phyloP scores from a whole-genome alignment of 2,113 vertebrate genomes.

The Hoplias malabaricus region DNA sequence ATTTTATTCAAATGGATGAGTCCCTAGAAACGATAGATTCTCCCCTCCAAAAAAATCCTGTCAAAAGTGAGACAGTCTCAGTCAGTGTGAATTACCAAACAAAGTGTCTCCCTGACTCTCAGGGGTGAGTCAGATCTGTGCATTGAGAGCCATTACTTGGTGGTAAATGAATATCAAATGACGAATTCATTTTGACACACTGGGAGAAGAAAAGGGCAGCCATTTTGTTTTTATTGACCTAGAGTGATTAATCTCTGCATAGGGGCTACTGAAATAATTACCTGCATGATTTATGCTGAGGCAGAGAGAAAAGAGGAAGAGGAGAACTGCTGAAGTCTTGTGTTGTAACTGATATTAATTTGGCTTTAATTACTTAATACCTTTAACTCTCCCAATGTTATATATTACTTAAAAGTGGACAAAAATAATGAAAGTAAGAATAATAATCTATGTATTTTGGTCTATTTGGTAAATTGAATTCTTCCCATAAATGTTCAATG shows the following conservation, averaged over 20 bases:
- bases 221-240: constrained; percentile 68
- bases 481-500: constrained; percentile 44
- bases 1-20: constrained; percentile 43
- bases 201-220: constrained; percentile 53
- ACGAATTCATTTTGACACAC: constrained; percentile 36
- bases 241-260: constrained; percentile 61
- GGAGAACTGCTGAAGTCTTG: constrained; percentile 39
- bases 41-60: not conserved
- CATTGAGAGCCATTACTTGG: constrained; percentile 44
- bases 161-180: constrained; percentile 58
- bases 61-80: not conserved
- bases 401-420: constrained; percentile 50
- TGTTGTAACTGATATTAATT: constrained; percentile 47
- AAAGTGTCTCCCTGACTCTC: constrained; percentile 32
- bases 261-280: constrained; percentile 57
- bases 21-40: not conserved
- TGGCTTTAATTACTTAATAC: constrained; percentile 52
- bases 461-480: constrained; percentile 43
- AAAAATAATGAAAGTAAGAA: constrained; percentile 41
- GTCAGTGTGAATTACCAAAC: constrained; percentile 27
- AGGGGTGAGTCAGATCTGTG: constrained; percentile 33
- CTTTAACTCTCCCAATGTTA: constrained; percentile 31
- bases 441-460: constrained; percentile 26
- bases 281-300: constrained; percentile 55
- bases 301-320: constrained; percentile 30